Evolutionary conservation across 1,140 invertebrate species (phyloP), one percentile per base, ranked within the genome.

Genomic region (Brachionus koreanus): DNA sequence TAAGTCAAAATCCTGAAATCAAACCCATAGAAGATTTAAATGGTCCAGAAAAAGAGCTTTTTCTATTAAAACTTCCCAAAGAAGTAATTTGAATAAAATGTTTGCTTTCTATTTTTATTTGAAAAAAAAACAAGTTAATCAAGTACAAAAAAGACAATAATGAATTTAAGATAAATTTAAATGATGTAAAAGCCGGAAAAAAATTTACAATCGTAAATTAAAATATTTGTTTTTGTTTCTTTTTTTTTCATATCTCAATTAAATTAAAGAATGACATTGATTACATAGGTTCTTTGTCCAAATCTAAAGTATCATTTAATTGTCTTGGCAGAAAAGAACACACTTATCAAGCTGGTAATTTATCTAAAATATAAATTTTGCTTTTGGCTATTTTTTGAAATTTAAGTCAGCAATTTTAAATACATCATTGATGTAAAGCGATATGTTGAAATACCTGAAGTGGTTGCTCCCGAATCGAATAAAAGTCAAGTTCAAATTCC

Each of bases 21-120:
- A 46, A 46, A 46, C 23, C 46, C 43, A 12, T 33, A 3, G 9
- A 74, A 25, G 69, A 74, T 74, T 46, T 74, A 9, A 46, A 10
- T 19, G 42, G 25, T 23, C 5, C 39, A 25, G 33, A 74, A 25
- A 74, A 74, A 42, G 69, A 74, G n/a, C n/a, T 79, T 9, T 79
- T 61, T 61, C 12, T 79, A 65, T 13, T 79, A 19, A 79, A 79
- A 35, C 76, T 79, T 37, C 76, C 76, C 3, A 79, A 79, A 79
- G 76, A 79, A 37, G 76, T 79, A 65, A 77, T n/a, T 43, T 46
- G 13, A 77, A 49, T 37, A 29, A 12, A 25, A 29, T 77, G 1
- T 77, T 52, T 12, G 12, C 33, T 16, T 3, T 57, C 10, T 12
- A 23, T n/a, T 61, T 42, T 42, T 57, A 35, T 65, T 37, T 29